A percentile compares a stretch with the other conserved stretches of the same genome.
Evolutionary conservation across 1,140 invertebrate species (phyloP).

Genomic region (Lepidurus couesii): DNA sequence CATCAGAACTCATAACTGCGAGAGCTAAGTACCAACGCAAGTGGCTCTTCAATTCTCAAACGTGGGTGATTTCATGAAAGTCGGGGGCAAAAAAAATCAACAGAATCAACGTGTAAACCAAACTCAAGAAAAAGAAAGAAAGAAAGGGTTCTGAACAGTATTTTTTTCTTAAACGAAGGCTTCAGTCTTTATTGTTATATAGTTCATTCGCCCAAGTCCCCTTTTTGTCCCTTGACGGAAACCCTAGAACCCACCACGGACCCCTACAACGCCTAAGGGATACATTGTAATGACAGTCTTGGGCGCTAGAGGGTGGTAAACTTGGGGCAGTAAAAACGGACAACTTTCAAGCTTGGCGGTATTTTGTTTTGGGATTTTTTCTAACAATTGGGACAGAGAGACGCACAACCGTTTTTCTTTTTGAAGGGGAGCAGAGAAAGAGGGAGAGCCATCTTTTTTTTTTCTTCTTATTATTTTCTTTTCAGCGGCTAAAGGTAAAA

Average conservation of each 20-base stretch:
- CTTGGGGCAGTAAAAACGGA: background rate
- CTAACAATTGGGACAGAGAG: background rate
- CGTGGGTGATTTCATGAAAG: background rate
- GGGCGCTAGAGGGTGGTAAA: background rate
- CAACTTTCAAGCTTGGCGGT: background rate
- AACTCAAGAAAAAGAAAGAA: background rate
- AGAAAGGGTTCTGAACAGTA: background rate
- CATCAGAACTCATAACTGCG: background rate
- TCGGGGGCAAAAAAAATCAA: too few relatives aligned
- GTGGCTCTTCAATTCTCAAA: background rate
- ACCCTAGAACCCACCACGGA: background rate
- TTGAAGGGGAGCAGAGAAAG: background rate
- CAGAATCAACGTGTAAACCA: too few relatives aligned
- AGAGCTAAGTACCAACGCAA: background rate
- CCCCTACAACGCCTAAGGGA: background rate
- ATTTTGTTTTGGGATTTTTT: background rate
- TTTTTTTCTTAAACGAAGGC: conserved; percentile 11
- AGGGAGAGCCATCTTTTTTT: too few relatives aligned
- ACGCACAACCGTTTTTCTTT: background rate
- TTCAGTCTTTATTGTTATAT: conserved; percentile 16
- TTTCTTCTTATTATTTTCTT: background rate
- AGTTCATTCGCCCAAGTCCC: background rate
- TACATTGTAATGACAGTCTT: background rate
- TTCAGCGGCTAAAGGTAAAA: background rate
- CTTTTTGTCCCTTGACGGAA: background rate